Evolutionary conservation across 2,888 invertebrate genomes (phyloP).

Genomic region (Lottia gigantea): DNA sequence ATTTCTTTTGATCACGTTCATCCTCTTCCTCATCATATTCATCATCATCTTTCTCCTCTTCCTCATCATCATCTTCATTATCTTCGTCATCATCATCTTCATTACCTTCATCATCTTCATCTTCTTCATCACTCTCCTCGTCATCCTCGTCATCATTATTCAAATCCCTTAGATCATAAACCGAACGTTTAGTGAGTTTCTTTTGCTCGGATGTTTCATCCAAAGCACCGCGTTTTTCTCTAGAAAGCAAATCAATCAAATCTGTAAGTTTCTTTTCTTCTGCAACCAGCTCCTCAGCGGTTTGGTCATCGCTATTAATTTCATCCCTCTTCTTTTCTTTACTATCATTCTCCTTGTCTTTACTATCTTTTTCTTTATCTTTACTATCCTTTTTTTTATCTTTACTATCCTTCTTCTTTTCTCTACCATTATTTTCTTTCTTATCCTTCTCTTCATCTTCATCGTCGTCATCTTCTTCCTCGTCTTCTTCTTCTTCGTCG

Average conservation of each 20-base stretch:
- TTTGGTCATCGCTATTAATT: too few relatives aligned
- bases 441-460: conserved; percentile 1
- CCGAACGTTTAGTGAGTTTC: too few relatives aligned
- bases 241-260: background rate
- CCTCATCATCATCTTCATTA: background rate
- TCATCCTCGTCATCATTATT: background rate
- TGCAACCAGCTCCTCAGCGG: too few relatives aligned
- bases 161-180: too few relatives aligned
- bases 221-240: background rate
- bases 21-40: background rate
- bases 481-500: conserved; percentile 1
- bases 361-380: too few relatives aligned
- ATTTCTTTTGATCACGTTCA: background rate
- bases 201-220: background rate
- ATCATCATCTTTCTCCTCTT: background rate
- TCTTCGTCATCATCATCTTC: background rate
- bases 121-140: conserved; percentile 7
- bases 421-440: background rate
- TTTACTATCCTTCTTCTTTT: too few relatives aligned
- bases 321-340: too few relatives aligned
- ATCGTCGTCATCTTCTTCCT: conserved; percentile 14
- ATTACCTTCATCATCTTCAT: background rate
- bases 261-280: too few relatives aligned
- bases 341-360: too few relatives aligned
- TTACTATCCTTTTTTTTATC: too few relatives aligned